A percentile compares a stretch with the other conserved stretches of the same genome.
Conservation (phyloP, 2,113 vertebrate genomes). For the Toxostoma redivivum region DNA sequence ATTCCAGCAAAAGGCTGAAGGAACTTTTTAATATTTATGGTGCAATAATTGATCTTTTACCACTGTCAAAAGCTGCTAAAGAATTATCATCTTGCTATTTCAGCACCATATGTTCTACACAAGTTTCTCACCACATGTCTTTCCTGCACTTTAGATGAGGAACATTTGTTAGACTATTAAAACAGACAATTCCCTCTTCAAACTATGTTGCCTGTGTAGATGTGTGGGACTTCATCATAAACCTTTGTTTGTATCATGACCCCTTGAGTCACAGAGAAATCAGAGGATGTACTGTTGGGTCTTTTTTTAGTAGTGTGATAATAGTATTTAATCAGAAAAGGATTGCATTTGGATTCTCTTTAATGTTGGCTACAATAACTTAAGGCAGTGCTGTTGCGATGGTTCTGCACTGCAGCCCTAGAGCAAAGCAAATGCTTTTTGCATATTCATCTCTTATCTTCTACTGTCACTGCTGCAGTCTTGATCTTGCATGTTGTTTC, state of each 20-base stretch:
- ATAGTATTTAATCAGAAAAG: not conserved
- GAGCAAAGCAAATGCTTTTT: not conserved
- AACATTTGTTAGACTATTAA: slow-evolving; percentile 64
- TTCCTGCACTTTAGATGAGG: slow-evolving; percentile 51
- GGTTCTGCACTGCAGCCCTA: not conserved
- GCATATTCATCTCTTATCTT: not conserved
- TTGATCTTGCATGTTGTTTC: not conserved
- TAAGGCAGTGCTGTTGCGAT: not conserved
- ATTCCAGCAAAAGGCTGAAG: slow-evolving; percentile 29
- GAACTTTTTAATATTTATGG: slow-evolving; percentile 71
- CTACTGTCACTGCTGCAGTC: not conserved
- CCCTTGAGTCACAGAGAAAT: not conserved
- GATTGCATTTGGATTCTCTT: not conserved
- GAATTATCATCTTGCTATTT: slow-evolving; percentile 67
- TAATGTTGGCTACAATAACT: not conserved
- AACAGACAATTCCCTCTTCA: slow-evolving; percentile 34
- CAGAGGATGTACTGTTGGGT: not conserved
- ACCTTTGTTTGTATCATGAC: not conserved
- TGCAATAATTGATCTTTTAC: slow-evolving; percentile 71
- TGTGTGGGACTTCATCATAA: not conserved
- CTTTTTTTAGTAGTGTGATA: not conserved
- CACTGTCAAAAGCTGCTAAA: slow-evolving; percentile 70
- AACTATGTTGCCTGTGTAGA: not conserved
- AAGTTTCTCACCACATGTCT: slow-evolving; percentile 62
- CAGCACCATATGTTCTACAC: slow-evolving; percentile 69